A percentile compares a stretch with the other conserved stretches of the same genome.
Conservation (phyloP, 2,797 vertebrate genomes). For the Dromococcyx pavoninus region DNA sequence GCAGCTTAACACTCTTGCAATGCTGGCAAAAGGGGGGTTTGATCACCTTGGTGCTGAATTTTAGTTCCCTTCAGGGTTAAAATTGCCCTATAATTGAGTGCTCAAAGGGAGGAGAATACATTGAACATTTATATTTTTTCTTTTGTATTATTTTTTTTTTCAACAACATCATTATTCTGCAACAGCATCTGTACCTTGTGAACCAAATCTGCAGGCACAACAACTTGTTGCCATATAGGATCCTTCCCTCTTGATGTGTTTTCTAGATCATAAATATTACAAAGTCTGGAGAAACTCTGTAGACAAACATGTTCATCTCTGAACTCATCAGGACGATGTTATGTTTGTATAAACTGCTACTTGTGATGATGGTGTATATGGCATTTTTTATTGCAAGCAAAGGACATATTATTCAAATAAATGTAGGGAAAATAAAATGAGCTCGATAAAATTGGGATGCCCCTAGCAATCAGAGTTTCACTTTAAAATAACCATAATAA, state of each 20-base stretch:
- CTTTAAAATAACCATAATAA: conserved; percentile 30
- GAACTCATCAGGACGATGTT: conserved; percentile 40
- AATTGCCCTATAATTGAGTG: accelerated
- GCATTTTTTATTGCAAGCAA: conserved; percentile 24
- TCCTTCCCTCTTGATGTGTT: background rate
- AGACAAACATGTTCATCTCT: background rate
- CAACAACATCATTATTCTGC: background rate
- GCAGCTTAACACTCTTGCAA: background rate
- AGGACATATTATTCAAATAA: conserved; percentile 47
- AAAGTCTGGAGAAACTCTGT: conserved; percentile 1
- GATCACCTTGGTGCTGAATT: background rate
- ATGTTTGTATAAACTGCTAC: conserved; percentile 18
- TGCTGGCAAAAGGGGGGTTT: background rate
- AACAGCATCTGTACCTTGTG: background rate
- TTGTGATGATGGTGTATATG: background rate
- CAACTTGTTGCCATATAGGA: background rate
- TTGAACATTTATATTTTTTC: background rate
- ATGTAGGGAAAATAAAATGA: conserved; percentile 36
- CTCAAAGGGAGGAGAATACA: background rate
- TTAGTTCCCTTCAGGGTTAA: background rate
- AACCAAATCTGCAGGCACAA: background rate
- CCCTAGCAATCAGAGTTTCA: conserved; percentile 23
- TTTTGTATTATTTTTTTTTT: background rate
- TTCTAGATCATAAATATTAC: conserved; percentile 18
- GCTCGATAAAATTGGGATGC: background rate